Percentiles rank a stretch among this genome's conserved stretches.
These are phyloP conservation scores for Lasioglossum pauxillum DNA, from an alignment of 2,888 invertebrate species.

Conservation along the genomic window DNA sequence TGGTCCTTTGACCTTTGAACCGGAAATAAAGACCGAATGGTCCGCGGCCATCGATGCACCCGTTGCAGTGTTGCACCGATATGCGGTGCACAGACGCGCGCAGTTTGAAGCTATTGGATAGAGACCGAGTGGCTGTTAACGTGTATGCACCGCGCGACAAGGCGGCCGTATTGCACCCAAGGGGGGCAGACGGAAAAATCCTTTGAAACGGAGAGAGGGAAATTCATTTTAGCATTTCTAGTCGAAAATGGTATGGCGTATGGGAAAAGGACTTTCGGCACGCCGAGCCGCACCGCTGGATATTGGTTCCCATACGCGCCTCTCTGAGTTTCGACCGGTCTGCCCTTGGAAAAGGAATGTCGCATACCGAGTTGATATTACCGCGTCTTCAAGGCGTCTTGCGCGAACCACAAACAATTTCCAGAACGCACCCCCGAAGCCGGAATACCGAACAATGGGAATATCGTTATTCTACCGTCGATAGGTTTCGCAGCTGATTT, in stretches of 20 bases:
- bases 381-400: slow-evolving; percentile 15
- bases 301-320: slow-evolving; percentile 49
- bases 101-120: slow-evolving; percentile 51
- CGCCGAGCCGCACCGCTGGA: slow-evolving; percentile 22
- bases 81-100: neutral
- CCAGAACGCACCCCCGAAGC: slow-evolving; percentile 11
- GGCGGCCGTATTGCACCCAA: slow-evolving; percentile 15
- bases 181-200: slow-evolving; percentile 25
- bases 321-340: neutral
- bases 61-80: neutral
- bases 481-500: too few relatives aligned
- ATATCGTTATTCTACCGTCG: neutral
- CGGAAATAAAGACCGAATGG: slow-evolving; percentile 68
- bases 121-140: slow-evolving; percentile 34
- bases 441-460: neutral
- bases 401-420: slow-evolving; percentile 58
- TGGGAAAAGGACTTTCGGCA: slow-evolving; percentile 41
- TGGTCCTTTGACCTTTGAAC: slow-evolving; percentile 73
- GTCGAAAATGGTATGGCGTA: slow-evolving; percentile 40
- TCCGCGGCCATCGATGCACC: slow-evolving; percentile 3
- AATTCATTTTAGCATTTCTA: slow-evolving; percentile 61
- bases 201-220: slow-evolving; percentile 53
- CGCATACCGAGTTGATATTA: slow-evolving; percentile 49
- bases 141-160: slow-evolving; percentile 3
- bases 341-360: slow-evolving; percentile 30